phyloP scores from a whole-genome alignment of 2,797 vertebrate species.

The Chromobotia macracanthus region DNA sequence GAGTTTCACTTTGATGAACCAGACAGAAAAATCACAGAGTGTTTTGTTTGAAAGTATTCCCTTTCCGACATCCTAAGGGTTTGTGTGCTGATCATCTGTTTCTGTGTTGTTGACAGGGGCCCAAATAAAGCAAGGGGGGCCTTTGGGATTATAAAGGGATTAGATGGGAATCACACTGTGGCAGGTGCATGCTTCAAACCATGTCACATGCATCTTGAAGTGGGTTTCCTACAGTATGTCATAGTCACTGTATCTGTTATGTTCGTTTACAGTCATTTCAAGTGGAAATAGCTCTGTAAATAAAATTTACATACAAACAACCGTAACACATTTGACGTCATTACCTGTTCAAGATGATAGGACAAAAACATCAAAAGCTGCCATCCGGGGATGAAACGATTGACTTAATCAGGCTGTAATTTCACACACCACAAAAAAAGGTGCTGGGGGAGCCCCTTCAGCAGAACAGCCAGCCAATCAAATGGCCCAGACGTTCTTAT shows the following conservation, averaged over 20 bases:
- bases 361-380: constrained; percentile 33
- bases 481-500: constrained; percentile 63
- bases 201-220: constrained; percentile 42
- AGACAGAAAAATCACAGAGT: not conserved
- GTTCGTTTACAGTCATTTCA: not conserved
- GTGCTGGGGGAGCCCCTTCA: constrained; percentile 28
- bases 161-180: constrained; percentile 45
- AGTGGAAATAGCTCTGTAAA: constrained; percentile 11
- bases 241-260: constrained; percentile 1
- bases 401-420: constrained; percentile 31
- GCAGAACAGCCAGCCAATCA: constrained; percentile 55
- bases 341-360: not conserved
- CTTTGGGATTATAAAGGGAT: constrained; percentile 58
- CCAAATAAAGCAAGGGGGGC: constrained; percentile 45
- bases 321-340: not conserved
- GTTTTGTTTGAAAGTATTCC: not conserved
- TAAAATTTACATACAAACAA: constrained; percentile 2
- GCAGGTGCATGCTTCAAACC: constrained; percentile 57
- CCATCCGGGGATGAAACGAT: constrained; percentile 25
- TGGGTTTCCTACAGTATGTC: constrained; percentile 36
- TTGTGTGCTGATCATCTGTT: constrained; percentile 14
- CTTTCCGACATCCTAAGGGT: not conserved
- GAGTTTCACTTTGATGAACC: not conserved
- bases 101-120: constrained; percentile 35
- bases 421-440: constrained; percentile 51